These are phyloP conservation scores for Apamea anceps DNA, from an alignment of 2,888 invertebrate genomes.

Conservation along the genomic window DNA sequence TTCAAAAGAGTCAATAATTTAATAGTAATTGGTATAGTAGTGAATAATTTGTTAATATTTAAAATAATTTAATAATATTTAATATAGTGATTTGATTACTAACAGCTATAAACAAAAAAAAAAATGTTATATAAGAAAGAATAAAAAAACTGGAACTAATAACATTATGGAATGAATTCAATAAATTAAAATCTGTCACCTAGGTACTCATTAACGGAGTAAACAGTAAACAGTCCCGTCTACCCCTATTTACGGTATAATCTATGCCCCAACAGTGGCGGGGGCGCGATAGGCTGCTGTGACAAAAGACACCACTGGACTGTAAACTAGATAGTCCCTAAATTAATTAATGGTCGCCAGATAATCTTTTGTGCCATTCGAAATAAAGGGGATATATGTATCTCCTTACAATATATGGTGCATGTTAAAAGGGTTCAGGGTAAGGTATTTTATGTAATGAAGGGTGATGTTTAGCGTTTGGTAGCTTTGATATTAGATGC, in stretches of 20 bases:
- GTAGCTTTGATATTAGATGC: neutral
- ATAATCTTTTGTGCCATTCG: conserved; percentile 70
- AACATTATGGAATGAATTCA: too few species aligned
- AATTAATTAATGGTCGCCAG: conserved; percentile 77
- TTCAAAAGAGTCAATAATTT: too few species aligned
- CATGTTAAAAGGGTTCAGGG: conserved; percentile 57
- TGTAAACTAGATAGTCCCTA: conserved; percentile 80
- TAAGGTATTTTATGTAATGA: conserved; percentile 15
- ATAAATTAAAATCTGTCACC: too few species aligned
- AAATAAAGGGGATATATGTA: conserved; percentile 66
- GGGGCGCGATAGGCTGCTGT: conserved; percentile 69
- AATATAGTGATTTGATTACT: too few species aligned
- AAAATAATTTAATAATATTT: too few species aligned
- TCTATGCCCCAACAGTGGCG: conserved; percentile 58
- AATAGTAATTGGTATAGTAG: too few species aligned
- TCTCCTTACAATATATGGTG: conserved; percentile 51
- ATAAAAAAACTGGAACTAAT: too few species aligned
- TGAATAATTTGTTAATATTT: too few species aligned
- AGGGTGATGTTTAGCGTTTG: conserved; percentile 5
- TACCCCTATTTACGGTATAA: conserved; percentile 56
- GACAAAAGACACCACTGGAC: conserved; percentile 76
- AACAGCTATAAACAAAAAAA: too few species aligned
- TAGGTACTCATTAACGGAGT: too few species aligned
- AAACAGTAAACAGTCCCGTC: conserved; percentile 44
- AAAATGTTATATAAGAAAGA: too few species aligned